Evolutionary conservation across 2,113 vertebrate genomes (phyloP).

Genomic region (Fregetta grallaria): DNA sequence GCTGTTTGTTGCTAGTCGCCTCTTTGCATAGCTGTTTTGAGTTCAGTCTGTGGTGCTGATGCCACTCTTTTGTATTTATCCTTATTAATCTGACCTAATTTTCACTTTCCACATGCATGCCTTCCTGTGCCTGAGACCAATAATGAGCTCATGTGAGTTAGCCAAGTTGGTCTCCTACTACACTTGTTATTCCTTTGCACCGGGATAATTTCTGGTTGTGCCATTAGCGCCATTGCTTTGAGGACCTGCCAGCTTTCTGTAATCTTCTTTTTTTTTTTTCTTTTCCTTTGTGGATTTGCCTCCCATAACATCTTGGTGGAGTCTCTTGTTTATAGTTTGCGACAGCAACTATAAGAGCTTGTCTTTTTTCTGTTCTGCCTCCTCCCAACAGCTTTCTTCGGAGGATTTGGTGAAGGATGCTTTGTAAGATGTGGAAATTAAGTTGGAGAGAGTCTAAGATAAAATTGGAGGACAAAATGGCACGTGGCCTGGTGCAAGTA

Average conservation of each 20-base stretch:
- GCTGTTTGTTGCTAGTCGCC: background rate
- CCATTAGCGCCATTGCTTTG: background rate
- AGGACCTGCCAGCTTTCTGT: background rate
- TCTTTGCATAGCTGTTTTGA: background rate
- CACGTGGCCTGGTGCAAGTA: fast-evolving
- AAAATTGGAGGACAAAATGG: background rate
- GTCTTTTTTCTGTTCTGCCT: background rate
- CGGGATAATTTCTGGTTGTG: background rate
- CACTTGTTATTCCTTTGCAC: background rate
- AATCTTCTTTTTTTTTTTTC: too few relatives aligned
- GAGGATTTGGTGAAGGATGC: background rate
- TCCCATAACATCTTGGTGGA: background rate
- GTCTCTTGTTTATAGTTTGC: background rate
- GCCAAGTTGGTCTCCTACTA: background rate
- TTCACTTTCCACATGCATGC: background rate
- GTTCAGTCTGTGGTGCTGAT: background rate
- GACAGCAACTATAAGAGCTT: too few relatives aligned
- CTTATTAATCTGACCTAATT: background rate
- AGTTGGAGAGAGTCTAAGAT: background rate
- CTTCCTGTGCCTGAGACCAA: background rate
- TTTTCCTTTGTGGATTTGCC: background rate
- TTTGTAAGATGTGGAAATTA: fast-evolving
- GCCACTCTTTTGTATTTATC: background rate
- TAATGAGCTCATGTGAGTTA: background rate
- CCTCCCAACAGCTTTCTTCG: background rate